These are phyloP conservation scores for Hirudinaria manillensis DNA, from an alignment of 2,888 invertebrate genomes.

Conservation along the genomic window DNA sequence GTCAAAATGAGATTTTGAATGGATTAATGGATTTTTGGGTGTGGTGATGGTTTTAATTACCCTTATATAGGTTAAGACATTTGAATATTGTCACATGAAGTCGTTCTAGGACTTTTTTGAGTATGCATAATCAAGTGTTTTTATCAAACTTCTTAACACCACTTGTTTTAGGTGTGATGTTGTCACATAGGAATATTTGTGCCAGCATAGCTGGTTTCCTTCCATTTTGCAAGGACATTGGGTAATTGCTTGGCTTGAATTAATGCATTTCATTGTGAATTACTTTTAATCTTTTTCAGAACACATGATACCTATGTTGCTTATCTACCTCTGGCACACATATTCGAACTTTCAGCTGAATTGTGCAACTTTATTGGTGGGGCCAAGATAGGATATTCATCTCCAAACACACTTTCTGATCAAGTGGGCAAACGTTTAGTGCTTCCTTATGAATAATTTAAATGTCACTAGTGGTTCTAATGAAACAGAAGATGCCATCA, in stretches of 20 bases:
- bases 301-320: slow-evolving; percentile 68
- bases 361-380: slow-evolving; percentile 17
- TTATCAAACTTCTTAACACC: too few relatives aligned
- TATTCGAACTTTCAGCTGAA: slow-evolving; percentile 55
- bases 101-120: not conserved
- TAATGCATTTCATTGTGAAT: not conserved
- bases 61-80: not conserved
- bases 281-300: not conserved
- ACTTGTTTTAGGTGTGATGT: slow-evolving; percentile 9
- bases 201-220: slow-evolving; percentile 8
- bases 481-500: too few relatives aligned
- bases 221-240: not conserved
- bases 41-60: not conserved
- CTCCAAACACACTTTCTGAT: slow-evolving; percentile 26
- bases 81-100: not conserved
- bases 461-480: not conserved
- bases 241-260: not conserved
- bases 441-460: not conserved
- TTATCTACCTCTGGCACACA: slow-evolving; percentile 68
- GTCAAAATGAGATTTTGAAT: not conserved
- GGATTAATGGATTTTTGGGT: not conserved
- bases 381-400: slow-evolving; percentile 24
- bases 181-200: slow-evolving; percentile 17
- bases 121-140: too few relatives aligned
- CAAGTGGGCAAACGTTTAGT: slow-evolving; percentile 10